These are phyloP conservation scores for Mustela nigripes DNA, from an alignment of 2,113 vertebrate species.

Conservation along the genomic window DNA sequence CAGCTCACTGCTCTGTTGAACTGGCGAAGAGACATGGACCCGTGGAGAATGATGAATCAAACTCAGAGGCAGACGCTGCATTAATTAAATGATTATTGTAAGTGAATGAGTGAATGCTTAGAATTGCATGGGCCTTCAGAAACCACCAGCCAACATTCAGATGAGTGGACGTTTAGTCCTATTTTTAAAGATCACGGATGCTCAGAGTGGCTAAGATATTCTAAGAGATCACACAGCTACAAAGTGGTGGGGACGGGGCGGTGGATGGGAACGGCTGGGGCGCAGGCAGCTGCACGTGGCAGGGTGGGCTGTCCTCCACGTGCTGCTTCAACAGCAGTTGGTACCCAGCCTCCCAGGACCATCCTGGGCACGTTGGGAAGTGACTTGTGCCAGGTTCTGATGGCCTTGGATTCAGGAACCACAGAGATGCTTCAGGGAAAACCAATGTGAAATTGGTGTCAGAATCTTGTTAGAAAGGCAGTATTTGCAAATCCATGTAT, in stretches of 20 bases:
- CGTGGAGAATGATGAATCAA: not conserved
- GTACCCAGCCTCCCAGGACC: not conserved
- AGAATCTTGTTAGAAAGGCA: not conserved
- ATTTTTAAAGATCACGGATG: not conserved
- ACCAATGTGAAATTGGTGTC: not conserved
- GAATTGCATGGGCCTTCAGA: not conserved
- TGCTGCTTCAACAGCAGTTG: rapidly evolving
- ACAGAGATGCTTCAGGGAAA: not conserved
- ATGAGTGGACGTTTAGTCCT: too few relatives aligned
- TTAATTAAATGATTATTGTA: not conserved
- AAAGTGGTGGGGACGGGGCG: not conserved
- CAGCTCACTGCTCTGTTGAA: not conserved
- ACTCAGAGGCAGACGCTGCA: not conserved
- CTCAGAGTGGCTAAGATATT: not conserved
- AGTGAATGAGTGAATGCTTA: not conserved
- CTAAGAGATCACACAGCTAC: not conserved
- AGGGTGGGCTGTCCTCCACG: not conserved
- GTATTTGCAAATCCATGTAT: not conserved
- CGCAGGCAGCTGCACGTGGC: rapidly evolving
- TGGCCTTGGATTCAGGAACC: not conserved
- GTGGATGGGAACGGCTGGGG: not conserved
- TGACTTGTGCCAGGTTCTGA: too few relatives aligned
- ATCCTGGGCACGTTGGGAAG: not conserved
- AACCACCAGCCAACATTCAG: not conserved
- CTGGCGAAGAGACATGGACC: rapidly evolving